phyloP scores from a whole-genome alignment of 2,888 invertebrate species.

The Sinhomidia bicolor region DNA sequence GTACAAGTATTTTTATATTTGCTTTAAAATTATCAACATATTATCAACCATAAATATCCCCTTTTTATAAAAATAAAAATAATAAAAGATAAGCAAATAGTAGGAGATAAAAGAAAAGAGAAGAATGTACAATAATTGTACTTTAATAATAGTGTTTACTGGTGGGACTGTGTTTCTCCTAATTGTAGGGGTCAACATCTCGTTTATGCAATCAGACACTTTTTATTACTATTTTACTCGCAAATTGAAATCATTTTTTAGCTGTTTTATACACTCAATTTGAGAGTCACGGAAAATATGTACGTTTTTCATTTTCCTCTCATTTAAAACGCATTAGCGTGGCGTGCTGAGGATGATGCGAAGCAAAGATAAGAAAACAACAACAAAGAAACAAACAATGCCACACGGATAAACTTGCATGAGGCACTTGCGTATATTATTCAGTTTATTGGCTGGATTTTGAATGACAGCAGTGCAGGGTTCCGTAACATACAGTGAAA shows the following conservation, averaged over 20 bases:
- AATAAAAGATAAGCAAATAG: slow-evolving; percentile 19
- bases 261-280: slow-evolving; percentile 27
- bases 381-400: slow-evolving; percentile 25
- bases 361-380: slow-evolving; percentile 24
- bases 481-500: not conserved
- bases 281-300: slow-evolving; percentile 42
- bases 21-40: slow-evolving; percentile 2
- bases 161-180: slow-evolving; percentile 25
- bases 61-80: not conserved
- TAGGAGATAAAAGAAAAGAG: slow-evolving; percentile 3
- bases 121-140: slow-evolving; percentile 21
- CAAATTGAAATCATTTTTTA: slow-evolving; percentile 45
- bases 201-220: slow-evolving; percentile 42
- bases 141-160: slow-evolving; percentile 39
- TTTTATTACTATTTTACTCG: not conserved
- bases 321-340: slow-evolving; percentile 40
- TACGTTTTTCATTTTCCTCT: slow-evolving; percentile 28
- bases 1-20: not conserved
- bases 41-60: slow-evolving; percentile 15
- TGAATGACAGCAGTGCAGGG: slow-evolving; percentile 26
- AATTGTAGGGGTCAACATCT: slow-evolving; percentile 42
- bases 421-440: not conserved
- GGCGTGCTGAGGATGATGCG: not conserved
- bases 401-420: slow-evolving; percentile 3
- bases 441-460: not conserved